Evolutionary conservation across 2,797 vertebrate species (phyloP), one percentile per base, ranked within the genome.

Genomic region (Coilia nasus): DNA sequence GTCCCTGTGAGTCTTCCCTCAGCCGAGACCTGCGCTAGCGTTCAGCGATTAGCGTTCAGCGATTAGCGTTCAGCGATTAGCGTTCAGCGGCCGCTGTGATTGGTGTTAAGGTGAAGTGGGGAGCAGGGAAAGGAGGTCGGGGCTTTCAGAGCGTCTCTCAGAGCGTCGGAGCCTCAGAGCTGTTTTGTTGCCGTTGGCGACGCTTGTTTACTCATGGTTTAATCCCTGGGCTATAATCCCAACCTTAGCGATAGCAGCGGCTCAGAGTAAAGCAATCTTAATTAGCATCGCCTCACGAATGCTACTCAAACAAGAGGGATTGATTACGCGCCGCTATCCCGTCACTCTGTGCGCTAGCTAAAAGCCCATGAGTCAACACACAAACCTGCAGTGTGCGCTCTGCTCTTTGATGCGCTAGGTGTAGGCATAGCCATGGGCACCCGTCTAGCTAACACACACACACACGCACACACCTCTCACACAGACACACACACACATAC

Each of bases 281-380:
- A 94, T 94, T 92, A 92, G 81, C 88, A 94, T 94, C 93, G 83
- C 85, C 82, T 86, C 84, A 87, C 82, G 88, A 88, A 87, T 87
- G 88, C 87, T 85, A 81, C 89, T 93, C 88, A 92, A 92, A 93
- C 89, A 87, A 64, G 64, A 25, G 62, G 71, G 35, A 86, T 89
- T 90, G 90, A 89, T 92, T 88, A 88, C 60, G 71, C 31, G 85
- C 50, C 9, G 14, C 50, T 7, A 54, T 7, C 7, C 50, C 7
- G 9, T 1, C 50, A 54, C 50, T 10, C 50, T 14, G 50, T 54
- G 7, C 71, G 17, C 44, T 44, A 44, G 21, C 44, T 78, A 78
- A 7, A 44, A 44, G 15, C 35, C 21, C 15, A 21, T n/a, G 31
- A 78, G 31, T 44, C 35, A 78, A 78, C 19, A 78, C 25, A 44